phyloP scores from a whole-genome alignment of 1,140 invertebrate genomes.

The Drosophila miranda region DNA sequence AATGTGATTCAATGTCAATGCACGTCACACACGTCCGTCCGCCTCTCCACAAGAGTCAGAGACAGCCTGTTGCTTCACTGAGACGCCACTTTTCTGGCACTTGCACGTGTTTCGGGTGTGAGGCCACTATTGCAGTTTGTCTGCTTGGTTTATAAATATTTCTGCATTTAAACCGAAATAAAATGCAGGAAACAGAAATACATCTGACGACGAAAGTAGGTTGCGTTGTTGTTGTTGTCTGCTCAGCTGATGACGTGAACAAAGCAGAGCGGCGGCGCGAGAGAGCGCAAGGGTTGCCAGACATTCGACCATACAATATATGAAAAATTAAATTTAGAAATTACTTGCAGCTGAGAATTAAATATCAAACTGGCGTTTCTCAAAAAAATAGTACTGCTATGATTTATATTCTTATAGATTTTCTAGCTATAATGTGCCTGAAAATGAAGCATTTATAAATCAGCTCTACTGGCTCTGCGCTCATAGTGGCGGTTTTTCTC shows the following conservation, averaged over 20 bases:
- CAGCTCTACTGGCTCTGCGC: constrained; percentile 23
- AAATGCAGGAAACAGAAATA: constrained; percentile 50
- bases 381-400: no score
- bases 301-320: no score
- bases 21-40: constrained; percentile 37
- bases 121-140: constrained; percentile 10
- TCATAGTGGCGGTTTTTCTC: not conserved
- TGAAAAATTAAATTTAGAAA: not conserved
- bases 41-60: not conserved
- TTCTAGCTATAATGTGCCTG: no score
- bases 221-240: constrained; percentile 28
- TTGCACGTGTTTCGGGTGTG: constrained; percentile 56
- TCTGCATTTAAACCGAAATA: constrained; percentile 37
- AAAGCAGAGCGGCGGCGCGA: constrained; percentile 51
- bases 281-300: constrained; percentile 50
- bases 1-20: constrained; percentile 75
- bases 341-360: not conserved
- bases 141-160: constrained; percentile 21
- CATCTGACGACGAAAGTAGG: constrained; percentile 31
- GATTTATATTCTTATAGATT: no score
- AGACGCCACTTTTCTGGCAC: constrained; percentile 33
- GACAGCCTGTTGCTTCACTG: constrained; percentile 31
- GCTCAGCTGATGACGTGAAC: constrained; percentile 71
- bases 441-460: no score
- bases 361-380: not conserved